These are phyloP conservation scores for Zophobas atratus DNA, from an alignment of 1,140 invertebrate species.

Conservation along the genomic window DNA sequence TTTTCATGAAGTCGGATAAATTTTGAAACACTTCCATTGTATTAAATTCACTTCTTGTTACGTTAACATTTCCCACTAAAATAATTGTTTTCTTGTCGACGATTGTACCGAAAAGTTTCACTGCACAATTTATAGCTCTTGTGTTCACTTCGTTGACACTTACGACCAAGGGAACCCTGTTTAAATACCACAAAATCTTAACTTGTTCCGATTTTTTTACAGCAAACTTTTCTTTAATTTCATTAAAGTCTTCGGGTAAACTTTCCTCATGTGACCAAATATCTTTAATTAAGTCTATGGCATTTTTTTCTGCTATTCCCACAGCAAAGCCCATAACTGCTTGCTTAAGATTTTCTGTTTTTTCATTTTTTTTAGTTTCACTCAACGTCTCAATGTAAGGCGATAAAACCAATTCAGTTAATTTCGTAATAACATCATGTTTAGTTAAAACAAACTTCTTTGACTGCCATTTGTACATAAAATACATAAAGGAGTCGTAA, in stretches of 20 bases:
- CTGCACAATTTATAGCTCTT: not conserved
- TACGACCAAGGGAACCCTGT: not conserved
- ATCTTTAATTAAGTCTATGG: not conserved
- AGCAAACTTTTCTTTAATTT: too few species aligned
- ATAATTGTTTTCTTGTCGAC: not conserved
- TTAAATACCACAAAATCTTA: constrained; percentile 4
- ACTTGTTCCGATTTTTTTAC: not conserved
- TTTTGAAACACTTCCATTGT: too few species aligned
- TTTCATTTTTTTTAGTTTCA: not conserved
- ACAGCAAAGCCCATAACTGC: not conserved
- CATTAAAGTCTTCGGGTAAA: too few species aligned
- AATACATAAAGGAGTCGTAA: not conserved
- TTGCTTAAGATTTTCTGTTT: not conserved
- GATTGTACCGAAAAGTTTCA: not conserved
- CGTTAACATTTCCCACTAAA: not conserved
- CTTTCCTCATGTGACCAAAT: too few species aligned
- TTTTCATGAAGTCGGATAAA: too few species aligned
- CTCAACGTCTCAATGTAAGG: not conserved
- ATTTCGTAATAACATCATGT: not conserved
- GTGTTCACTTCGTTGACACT: not conserved
- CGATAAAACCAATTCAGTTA: not conserved
- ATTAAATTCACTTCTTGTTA: too few species aligned
- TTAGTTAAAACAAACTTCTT: not conserved
- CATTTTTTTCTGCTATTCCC: not conserved
- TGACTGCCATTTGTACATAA: not conserved